Evolutionary conservation across 1,140 invertebrate species (phyloP).

Genomic region (Linepithema humile): DNA sequence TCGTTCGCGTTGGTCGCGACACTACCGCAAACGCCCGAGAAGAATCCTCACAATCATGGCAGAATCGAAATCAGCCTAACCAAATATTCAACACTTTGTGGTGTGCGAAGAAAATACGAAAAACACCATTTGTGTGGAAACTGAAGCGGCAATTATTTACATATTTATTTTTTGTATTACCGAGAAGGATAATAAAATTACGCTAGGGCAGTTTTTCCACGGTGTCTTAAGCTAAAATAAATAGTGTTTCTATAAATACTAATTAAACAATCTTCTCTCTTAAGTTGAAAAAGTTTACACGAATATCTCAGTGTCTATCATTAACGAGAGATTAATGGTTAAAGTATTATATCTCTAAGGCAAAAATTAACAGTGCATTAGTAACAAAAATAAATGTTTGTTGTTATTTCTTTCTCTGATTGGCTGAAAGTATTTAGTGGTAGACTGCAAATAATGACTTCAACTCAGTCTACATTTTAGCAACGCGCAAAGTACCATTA

Average conservation of each 20-base stretch:
- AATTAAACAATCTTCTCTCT: not conserved
- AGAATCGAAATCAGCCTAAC: slow-evolving; percentile 24
- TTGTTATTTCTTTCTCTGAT: not conserved
- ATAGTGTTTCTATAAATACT: not conserved
- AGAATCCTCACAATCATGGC: not conserved
- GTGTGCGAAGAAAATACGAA: too few relatives aligned
- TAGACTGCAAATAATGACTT: not conserved
- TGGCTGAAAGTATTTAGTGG: not conserved
- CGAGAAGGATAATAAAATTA: not conserved
- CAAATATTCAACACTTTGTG: slow-evolving; percentile 18
- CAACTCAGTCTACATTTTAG: not conserved
- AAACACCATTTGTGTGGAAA: not conserved
- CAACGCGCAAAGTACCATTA: not conserved
- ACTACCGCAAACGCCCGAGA: not conserved
- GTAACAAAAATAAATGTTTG: not conserved
- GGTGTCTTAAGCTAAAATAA: not conserved
- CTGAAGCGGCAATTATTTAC: not conserved
- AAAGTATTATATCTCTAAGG: not conserved
- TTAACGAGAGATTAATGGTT: not conserved
- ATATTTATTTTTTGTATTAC: not conserved
- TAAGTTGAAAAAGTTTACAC: not conserved
- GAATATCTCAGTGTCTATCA: not conserved
- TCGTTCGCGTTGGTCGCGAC: not conserved
- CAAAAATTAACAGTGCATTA: not conserved
- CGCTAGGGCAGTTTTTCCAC: not conserved